Evolutionary conservation across 2,797 vertebrate species (phyloP).

Genomic region (Takifugu ocellatus): DNA sequence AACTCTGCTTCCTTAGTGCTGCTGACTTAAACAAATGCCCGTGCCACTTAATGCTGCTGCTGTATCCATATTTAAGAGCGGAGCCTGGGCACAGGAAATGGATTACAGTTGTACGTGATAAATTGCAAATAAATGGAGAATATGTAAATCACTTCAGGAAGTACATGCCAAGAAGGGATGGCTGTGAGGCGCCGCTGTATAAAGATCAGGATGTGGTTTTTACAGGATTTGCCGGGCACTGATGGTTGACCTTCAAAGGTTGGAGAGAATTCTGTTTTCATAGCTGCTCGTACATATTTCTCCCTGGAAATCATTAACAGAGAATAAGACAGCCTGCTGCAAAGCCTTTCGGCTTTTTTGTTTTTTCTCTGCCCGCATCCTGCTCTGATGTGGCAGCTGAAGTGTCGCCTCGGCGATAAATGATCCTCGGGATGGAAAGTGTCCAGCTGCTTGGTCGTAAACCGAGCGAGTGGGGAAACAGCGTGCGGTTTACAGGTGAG

Average conservation of each 20-base stretch:
- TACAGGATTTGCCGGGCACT: slow-evolving; percentile 19
- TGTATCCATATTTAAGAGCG: slow-evolving; percentile 35
- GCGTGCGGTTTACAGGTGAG: slow-evolving; percentile 21
- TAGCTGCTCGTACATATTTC: slow-evolving; percentile 41
- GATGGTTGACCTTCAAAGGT: slow-evolving; percentile 47
- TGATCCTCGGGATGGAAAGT: slow-evolving; percentile 46
- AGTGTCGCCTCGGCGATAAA: slow-evolving; percentile 56
- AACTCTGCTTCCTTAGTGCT: slow-evolving; percentile 23
- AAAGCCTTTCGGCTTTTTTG: slow-evolving; percentile 33
- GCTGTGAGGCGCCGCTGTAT: slow-evolving; percentile 7
- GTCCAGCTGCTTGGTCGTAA: slow-evolving; percentile 33
- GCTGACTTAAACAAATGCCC: slow-evolving; percentile 49
- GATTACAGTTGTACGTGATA: slow-evolving; percentile 43
- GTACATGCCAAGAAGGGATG: slow-evolving; percentile 3
- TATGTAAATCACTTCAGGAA: slow-evolving; percentile 39
- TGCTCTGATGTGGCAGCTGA: slow-evolving; percentile 44
- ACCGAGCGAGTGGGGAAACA: slow-evolving; percentile 36
- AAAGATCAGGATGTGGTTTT: slow-evolving; percentile 30
- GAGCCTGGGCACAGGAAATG: slow-evolving; percentile 41
- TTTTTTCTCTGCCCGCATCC: slow-evolving; percentile 54
- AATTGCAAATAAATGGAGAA: slow-evolving; percentile 40
- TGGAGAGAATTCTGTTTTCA: slow-evolving; percentile 56
- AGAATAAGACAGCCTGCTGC: slow-evolving; percentile 39
- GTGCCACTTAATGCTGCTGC: slow-evolving; percentile 36
- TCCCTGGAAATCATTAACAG: slow-evolving; percentile 47